Base-by-base conservation (phyloP, 2,113 vertebrate species). In the Melanerpes aurifrons region DNA sequence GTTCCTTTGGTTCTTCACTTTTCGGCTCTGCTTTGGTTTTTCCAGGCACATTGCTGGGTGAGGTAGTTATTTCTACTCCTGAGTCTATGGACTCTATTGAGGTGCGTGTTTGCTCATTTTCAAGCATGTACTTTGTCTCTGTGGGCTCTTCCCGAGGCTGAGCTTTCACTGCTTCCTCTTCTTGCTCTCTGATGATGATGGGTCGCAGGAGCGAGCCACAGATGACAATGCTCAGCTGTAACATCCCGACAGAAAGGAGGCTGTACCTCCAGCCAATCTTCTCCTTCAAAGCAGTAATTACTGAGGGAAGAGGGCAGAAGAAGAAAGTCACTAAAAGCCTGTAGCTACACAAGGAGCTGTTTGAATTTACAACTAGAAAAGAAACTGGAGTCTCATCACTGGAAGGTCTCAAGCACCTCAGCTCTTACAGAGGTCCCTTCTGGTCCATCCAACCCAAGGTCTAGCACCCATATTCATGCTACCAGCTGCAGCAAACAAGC, bases 11-110 rank as follows among this genome's bases (percentile, higher is more conserved):
- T 95, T 92, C 90, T 79, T 75, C 83, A 59, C 84, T 92, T 87
- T 97, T 95, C 37, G 45, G 80, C 50, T 98, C 96, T 17, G 48
- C 48, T 84, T 87, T 93, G 56, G 94, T 50, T 53, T 94, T 95
- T 43, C 93, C 91, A 95, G 98, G 96, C 92, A 98, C 95, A 40
- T 98, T 98, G 62, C 93, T 96, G 6, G 98, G 97, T 76, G 98
- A 99, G 94, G 98, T 97, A 94, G 98, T 97, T 56, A 99, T 98
- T 92, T 99, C 99, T 15, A 99, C 98, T 68, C 99, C 99, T 5
- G 99, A 99, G 97, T 99, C 99, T 22, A 98, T 98, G n/a, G 99
- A 99, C 83, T 98, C 98, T 32, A 98, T 81, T 66, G 99, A 99
- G 87, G 98, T 99, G 84, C 93, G 96, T 1, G 98, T 99, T 90